Conservation (phyloP, 2,888 invertebrate species). For the Carterocephalus palaemon region DNA sequence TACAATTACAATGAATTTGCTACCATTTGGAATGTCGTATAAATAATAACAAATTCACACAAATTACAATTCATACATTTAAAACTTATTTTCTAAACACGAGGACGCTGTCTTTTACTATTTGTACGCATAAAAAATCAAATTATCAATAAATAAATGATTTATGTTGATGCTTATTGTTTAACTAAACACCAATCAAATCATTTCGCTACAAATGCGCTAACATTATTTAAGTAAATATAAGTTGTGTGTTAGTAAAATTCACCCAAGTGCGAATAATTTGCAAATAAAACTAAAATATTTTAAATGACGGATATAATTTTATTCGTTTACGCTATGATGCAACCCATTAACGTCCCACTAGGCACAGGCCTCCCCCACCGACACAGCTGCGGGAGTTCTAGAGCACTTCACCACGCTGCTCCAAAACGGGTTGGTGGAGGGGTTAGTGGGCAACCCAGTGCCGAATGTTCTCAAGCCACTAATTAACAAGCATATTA, state of each 20-base stretch:
- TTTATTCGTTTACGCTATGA: too few species aligned
- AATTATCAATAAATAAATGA: conserved; percentile 11
- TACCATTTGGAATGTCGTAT: conserved; percentile 25
- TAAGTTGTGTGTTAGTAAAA: not conserved
- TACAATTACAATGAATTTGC: conserved; percentile 35
- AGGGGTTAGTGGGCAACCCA: too few species aligned
- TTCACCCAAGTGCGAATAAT: too few species aligned
- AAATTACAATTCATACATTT: conserved; percentile 27
- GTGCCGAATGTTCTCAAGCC: too few species aligned
- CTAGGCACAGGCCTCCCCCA: too few species aligned
- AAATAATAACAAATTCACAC: conserved; percentile 26
- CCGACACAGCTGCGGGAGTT: too few species aligned
- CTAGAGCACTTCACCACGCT: too few species aligned
- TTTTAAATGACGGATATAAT: too few species aligned
- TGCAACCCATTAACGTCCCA: too few species aligned
- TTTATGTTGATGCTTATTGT: conserved; percentile 6
- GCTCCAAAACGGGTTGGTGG: too few species aligned
- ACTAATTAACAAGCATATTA: too few species aligned
- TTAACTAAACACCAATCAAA: conserved; percentile 1
- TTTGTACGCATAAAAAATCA: conserved; percentile 24
- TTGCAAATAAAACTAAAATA: too few species aligned
- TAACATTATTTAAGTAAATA: not conserved
- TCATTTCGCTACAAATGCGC: not conserved
- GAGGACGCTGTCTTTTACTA: conserved; percentile 29
- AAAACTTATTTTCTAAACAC: conserved; percentile 30